These are phyloP conservation scores for Nomada goodeniana DNA, from an alignment of 2,888 invertebrate genomes.

Conservation along the genomic window DNA sequence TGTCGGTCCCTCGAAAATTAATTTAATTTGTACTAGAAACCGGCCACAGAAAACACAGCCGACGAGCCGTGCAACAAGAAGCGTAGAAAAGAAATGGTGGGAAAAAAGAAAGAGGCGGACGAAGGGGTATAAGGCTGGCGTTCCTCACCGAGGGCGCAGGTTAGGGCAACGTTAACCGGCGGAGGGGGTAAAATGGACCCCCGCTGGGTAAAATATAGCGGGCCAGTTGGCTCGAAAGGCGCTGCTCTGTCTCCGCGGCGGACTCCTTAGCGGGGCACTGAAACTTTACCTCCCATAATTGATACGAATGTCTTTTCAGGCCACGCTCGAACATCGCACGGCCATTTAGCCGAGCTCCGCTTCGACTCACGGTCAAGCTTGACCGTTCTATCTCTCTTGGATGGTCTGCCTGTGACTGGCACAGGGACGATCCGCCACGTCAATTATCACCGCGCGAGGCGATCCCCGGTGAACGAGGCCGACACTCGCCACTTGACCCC, in stretches of 20 bases:
- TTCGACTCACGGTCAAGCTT: slow-evolving; percentile 34
- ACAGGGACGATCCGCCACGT: slow-evolving; percentile 69
- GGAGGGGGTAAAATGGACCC: slow-evolving; percentile 72
- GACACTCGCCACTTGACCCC: slow-evolving; percentile 47
- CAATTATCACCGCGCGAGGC: slow-evolving; percentile 76
- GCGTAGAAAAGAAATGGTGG: slow-evolving; percentile 9
- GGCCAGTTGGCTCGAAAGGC: slow-evolving; percentile 81
- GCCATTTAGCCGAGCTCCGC: slow-evolving; percentile 73
- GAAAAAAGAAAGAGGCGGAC: background rate
- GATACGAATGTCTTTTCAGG: slow-evolving; percentile 83
- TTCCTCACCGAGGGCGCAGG: slow-evolving; percentile 65
- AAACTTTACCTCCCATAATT: slow-evolving; percentile 82
- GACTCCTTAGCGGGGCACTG: slow-evolving; percentile 79
- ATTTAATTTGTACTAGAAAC: slow-evolving; percentile 82
- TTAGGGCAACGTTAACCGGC: slow-evolving; percentile 67
- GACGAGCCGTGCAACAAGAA: background rate
- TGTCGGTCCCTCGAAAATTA: slow-evolving; percentile 80
- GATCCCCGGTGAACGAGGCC: slow-evolving; percentile 18
- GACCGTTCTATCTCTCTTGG: background rate
- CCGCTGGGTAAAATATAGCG: slow-evolving; percentile 84
- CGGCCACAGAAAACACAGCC: slow-evolving; percentile 59
- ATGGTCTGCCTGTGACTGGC: background rate
- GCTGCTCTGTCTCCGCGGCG: slow-evolving; percentile 80
- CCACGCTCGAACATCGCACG: slow-evolving; percentile 79
- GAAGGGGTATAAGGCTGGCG: slow-evolving; percentile 43